phyloP scores from a whole-genome alignment of 2,797 vertebrate genomes.

The Tragelaphus oryx region DNA sequence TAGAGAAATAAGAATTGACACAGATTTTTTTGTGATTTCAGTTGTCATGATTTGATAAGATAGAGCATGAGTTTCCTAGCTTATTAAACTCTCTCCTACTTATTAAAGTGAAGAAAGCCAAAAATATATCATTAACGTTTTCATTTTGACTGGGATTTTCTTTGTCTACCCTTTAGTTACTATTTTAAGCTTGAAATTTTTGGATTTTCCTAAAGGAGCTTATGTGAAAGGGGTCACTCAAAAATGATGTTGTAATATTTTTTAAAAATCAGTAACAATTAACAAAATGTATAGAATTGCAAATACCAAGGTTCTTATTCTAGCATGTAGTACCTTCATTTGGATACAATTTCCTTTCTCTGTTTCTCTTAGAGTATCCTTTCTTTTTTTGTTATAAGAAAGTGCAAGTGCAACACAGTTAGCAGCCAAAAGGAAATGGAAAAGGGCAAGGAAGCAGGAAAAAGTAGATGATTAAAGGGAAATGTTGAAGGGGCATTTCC shows the following conservation, averaged over 20 bases:
- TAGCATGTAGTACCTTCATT: not conserved
- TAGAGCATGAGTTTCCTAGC: not conserved
- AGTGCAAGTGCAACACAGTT: not conserved
- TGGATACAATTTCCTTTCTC: not conserved
- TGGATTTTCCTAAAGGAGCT: not conserved
- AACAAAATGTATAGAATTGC: not conserved
- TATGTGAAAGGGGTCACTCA: not conserved
- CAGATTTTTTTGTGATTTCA: not conserved
- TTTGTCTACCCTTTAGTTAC: not conserved
- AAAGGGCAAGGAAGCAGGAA: not conserved
- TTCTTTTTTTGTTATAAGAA: not conserved
- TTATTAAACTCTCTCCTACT: not conserved
- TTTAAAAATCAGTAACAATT: not conserved
- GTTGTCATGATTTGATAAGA: not conserved
- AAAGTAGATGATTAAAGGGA: not conserved
- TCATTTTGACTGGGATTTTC: not conserved
- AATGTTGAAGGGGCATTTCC: not conserved
- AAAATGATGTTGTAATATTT: not conserved
- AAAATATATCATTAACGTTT: not conserved
- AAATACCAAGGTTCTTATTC: not conserved
- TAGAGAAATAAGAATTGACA: not conserved
- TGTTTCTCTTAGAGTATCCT: not conserved
- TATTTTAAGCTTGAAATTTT: not conserved
- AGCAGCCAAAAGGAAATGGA: not conserved
- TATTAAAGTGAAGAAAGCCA: not conserved